Base-by-base conservation (phyloP, 2,113 vertebrate genomes). In the Pachycephala philippinensis region DNA sequence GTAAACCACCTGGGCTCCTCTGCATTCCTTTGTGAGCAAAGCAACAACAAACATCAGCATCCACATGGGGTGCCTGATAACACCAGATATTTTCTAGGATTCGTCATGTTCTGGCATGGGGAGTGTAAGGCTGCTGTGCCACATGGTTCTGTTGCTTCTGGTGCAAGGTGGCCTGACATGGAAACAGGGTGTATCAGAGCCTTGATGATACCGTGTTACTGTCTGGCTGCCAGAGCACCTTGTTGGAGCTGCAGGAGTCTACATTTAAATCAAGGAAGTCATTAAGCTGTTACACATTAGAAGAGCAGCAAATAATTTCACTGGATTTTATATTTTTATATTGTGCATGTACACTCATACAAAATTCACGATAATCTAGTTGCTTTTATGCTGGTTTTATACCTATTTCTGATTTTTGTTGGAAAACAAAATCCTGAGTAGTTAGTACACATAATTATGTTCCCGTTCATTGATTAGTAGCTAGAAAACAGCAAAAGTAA, bases 221-320 rank as follows among this genome's bases (percentile, higher is more conserved):
- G 42, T 80, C 83, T 93, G 70, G 10, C 59, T 95, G 76, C 83
- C 75, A 88, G 70, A 80, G 50, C 39, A 52, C 84, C 71, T 65
- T 84, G 75, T 66, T 50, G n/a, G 39, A 92, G 63, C 88, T 68
- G n/a, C 83, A 70, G 88, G 79, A 84, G 33, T 59, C 86, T 75
- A 18, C 33, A 11, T 37, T 66, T 54, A 86, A 90, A 69, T 74
- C 42, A 44, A 61, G 60, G 10, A 71, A 65, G 33, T 61, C 50
- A 85, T 95, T 61, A 84, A 39, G 71, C 63, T 91, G 1, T 69
- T 90, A 21, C 19, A n/a, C 26, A 5, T 86, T 50, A 77, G 31
- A 81, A 35, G 19, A 83, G 35, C 65, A 86, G 80, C 26, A 26
- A 50, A 45, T 53, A 28, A 70, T 66, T 78, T 64, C 19, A 37